phyloP scores from a whole-genome alignment of 2,888 invertebrate genomes.

The Acronicta alni region DNA sequence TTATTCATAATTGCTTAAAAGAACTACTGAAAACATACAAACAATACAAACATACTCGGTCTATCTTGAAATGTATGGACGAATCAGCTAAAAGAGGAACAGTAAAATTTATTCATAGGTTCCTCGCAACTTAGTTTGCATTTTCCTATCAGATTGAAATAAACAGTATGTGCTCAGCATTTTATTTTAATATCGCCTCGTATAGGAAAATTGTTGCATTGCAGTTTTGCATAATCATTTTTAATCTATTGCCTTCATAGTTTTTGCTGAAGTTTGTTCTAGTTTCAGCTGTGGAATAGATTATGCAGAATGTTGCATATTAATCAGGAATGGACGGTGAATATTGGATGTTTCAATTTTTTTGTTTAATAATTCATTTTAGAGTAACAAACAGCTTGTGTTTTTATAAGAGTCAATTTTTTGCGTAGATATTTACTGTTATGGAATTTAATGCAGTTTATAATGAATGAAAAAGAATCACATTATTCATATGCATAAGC shows the following conservation, averaged over 20 bases:
- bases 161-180: slow-evolving; percentile 11
- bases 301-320: slow-evolving; percentile 32
- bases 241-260: slow-evolving; percentile 16
- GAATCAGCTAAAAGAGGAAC: slow-evolving; percentile 51
- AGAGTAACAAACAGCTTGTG: too few species aligned
- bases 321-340: slow-evolving; percentile 4
- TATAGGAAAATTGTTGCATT: slow-evolving; percentile 17
- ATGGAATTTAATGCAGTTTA: too few species aligned
- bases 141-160: slow-evolving; percentile 25
- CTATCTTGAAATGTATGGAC: slow-evolving; percentile 58
- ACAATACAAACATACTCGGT: too few species aligned
- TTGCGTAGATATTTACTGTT: too few species aligned
- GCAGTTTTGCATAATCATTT: slow-evolving; percentile 22
- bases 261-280: slow-evolving; percentile 23
- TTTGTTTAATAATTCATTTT: not conserved
- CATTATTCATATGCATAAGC: too few species aligned
- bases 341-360: not conserved
- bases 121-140: slow-evolving; percentile 52
- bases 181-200: slow-evolving; percentile 21
- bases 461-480: too few species aligned
- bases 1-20: too few species aligned
- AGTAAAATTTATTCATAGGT: slow-evolving; percentile 69
- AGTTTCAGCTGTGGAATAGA: slow-evolving; percentile 9
- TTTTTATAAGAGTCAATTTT: too few species aligned
- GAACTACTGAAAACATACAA: too few species aligned